Conservation (phyloP, 2,888 invertebrate genomes). For the Drosophila siamana region DNA sequence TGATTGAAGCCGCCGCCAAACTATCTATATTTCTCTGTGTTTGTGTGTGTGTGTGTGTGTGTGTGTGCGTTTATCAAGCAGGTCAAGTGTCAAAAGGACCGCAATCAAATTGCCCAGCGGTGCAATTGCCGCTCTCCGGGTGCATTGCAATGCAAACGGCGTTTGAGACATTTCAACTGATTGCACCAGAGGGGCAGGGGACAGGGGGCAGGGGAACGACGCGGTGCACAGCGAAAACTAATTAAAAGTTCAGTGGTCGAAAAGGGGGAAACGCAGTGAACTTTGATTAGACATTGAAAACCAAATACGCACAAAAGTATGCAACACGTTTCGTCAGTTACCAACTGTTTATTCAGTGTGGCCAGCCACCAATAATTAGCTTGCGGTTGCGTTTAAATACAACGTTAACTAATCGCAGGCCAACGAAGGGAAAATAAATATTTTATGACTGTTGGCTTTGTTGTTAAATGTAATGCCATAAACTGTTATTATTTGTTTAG, state of each 20-base stretch:
- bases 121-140: slow-evolving; percentile 34
- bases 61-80: too few relatives aligned
- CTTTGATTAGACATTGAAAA: slow-evolving; percentile 18
- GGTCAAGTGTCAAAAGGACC: slow-evolving; percentile 61
- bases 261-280: neutral
- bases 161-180: slow-evolving; percentile 59
- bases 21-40: neutral
- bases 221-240: slow-evolving; percentile 60
- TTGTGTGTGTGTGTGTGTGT: neutral
- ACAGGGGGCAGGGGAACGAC: slow-evolving; percentile 4
- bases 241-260: slow-evolving; percentile 57
- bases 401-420: slow-evolving; percentile 6
- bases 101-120: slow-evolving; percentile 59
- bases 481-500: too few relatives aligned
- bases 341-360: slow-evolving; percentile 46
- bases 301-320: slow-evolving; percentile 35
- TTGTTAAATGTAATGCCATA: too few relatives aligned
- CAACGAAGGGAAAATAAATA: too few relatives aligned
- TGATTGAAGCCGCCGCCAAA: slow-evolving; percentile 26
- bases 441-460: too few relatives aligned
- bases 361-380: slow-evolving; percentile 54
- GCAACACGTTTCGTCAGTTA: slow-evolving; percentile 39
- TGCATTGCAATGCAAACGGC: slow-evolving; percentile 70
- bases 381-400: slow-evolving; percentile 33
- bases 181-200: too few relatives aligned